These are phyloP conservation scores for Elysia chlorotica DNA, from an alignment of 1,140 invertebrate genomes.

Conservation along the genomic window DNA sequence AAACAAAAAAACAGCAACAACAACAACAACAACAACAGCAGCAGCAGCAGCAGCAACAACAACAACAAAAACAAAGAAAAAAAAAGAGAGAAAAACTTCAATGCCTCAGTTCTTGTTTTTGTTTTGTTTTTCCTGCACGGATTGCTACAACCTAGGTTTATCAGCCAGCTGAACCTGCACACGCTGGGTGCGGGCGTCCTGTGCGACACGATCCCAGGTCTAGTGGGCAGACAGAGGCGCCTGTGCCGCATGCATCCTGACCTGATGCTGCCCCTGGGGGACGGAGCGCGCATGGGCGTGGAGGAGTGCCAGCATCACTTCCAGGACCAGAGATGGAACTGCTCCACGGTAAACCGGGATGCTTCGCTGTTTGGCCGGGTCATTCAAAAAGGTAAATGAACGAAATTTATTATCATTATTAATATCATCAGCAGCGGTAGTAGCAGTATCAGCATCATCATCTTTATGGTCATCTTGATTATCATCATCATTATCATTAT, in stretches of 20 bases:
- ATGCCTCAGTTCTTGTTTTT: slow-evolving; percentile 7
- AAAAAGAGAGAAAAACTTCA: too few relatives aligned
- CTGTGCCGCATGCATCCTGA: slow-evolving; percentile 66
- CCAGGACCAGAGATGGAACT: slow-evolving; percentile 69
- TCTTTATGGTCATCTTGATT: too few relatives aligned
- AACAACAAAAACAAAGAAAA: not conserved
- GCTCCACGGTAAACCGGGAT: slow-evolving; percentile 56
- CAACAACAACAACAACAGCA: not conserved
- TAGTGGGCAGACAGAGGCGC: slow-evolving; percentile 49
- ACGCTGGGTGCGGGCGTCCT: slow-evolving; percentile 49
- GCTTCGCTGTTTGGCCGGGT: slow-evolving; percentile 58
- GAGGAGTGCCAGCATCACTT: slow-evolving; percentile 69
- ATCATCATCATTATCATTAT: too few relatives aligned
- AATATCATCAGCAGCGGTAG: too few relatives aligned
- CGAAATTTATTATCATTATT: too few relatives aligned
- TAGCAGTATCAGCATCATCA: too few relatives aligned
- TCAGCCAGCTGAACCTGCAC: slow-evolving; percentile 55
- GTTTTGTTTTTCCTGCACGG: not conserved
- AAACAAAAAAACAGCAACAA: not conserved
- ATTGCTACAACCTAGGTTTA: too few relatives aligned
- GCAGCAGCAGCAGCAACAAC: not conserved
- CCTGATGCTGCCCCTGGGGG: slow-evolving; percentile 64
- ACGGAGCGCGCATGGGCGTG: slow-evolving; percentile 66
- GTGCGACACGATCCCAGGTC: slow-evolving; percentile 59
- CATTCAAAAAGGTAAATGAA: slow-evolving; percentile 55